A percentile compares a stretch with the other conserved stretches of the same genome.
Conservation (phyloP, 2,113 vertebrate genomes). For the Eurystomus gularis region DNA sequence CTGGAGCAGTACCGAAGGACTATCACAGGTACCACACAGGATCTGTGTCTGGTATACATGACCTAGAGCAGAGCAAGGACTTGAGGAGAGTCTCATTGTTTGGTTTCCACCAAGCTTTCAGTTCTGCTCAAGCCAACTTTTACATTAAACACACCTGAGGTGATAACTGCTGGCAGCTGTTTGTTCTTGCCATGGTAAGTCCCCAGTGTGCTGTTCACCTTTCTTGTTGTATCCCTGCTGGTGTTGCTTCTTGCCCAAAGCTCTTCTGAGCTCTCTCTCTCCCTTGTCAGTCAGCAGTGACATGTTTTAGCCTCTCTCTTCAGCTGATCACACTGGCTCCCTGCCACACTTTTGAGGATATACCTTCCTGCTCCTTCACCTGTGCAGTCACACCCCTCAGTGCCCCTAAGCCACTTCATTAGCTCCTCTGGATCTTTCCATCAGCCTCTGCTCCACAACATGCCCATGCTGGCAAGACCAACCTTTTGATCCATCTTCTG, state of each 20-base stretch:
- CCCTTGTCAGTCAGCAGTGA: not conserved
- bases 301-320: not conserved
- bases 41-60: not conserved
- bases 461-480: rapidly evolving
- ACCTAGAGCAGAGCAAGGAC: not conserved
- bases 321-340: not conserved
- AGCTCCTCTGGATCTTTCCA: not conserved
- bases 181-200: not conserved
- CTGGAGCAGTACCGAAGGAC: not conserved
- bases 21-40: not conserved
- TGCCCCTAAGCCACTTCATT: not conserved
- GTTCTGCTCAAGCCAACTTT: not conserved
- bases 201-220: not conserved
- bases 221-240: not conserved
- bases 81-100: not conserved
- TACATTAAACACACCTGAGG: not conserved
- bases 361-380: not conserved
- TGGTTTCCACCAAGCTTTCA: not conserved
- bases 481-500: not conserved
- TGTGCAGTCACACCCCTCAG: not conserved
- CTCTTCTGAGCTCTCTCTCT: not conserved
- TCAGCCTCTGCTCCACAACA: not conserved
- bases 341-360: not conserved
- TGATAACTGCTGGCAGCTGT: not conserved
- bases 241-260: not conserved